Evolutionary conservation across 2,888 invertebrate species (phyloP).

Genomic region (Reticulitermes lucifugus): DNA sequence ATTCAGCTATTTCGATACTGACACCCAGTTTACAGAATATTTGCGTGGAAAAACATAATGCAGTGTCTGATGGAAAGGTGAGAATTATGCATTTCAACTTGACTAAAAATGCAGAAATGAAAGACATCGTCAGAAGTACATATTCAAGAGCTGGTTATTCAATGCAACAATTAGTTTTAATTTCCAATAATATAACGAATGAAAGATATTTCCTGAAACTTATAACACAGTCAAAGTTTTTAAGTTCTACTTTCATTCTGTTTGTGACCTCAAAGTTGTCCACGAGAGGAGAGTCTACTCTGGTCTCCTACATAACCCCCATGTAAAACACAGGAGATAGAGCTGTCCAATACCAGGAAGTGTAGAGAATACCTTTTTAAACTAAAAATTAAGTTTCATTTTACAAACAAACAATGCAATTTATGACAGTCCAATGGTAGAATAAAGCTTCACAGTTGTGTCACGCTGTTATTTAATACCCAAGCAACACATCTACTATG

Average conservation of each 20-base stretch:
- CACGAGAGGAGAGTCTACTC: neutral
- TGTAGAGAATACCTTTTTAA: neutral
- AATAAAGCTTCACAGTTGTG: neutral
- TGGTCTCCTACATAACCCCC: neutral
- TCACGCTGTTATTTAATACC: neutral
- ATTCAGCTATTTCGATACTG: neutral
- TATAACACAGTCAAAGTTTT: neutral
- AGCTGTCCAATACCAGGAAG: neutral
- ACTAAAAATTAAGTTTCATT: neutral
- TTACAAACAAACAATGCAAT: neutral
- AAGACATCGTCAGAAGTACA: neutral
- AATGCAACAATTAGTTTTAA: neutral
- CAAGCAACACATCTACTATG: neutral
- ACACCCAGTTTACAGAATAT: neutral
- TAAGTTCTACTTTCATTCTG: no score
- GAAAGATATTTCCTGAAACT: neutral
- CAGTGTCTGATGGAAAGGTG: conserved; percentile 14
- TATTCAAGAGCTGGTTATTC: neutral
- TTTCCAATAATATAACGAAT: neutral
- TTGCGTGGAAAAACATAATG: neutral
- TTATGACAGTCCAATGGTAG: neutral
- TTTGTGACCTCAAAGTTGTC: neutral
- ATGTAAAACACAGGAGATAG: neutral
- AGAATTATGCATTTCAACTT: neutral
- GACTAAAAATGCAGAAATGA: conserved; percentile 24